These are phyloP conservation scores for Pocillopora damicornis DNA, from an alignment of 64 coral and sea anemone genomes.

Conservation along the genomic window DNA sequence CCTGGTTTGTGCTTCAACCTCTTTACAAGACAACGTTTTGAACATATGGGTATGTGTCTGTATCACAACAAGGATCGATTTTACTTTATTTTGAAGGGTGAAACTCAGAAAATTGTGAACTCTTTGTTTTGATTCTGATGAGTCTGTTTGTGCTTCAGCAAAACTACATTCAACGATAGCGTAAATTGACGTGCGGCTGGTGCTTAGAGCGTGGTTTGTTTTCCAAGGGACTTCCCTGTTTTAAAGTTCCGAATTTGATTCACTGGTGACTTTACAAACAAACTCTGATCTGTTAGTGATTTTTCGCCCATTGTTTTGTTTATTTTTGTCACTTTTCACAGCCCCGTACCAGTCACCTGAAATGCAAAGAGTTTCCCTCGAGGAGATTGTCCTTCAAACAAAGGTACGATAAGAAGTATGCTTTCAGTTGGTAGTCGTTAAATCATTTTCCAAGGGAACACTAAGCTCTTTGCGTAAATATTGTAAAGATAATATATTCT, in stretches of 20 bases:
- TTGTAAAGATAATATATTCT: not conserved
- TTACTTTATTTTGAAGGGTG: too few relatives aligned
- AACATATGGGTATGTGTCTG: conserved; percentile 63
- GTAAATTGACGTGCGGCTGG: too few relatives aligned
- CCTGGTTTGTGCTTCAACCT: conserved; percentile 81
- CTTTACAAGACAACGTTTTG: conserved; percentile 66
- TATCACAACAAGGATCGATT: not conserved
- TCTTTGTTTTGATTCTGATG: too few relatives aligned
- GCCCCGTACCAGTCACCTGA: conserved; percentile 71
- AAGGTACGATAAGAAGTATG: conserved; percentile 34
- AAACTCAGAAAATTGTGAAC: too few relatives aligned
- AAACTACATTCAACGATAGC: too few relatives aligned
- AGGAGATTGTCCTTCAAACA: conserved; percentile 86
- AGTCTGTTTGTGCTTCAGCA: too few relatives aligned
- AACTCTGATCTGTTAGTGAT: not conserved
- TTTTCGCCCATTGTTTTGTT: not conserved
- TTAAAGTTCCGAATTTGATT: too few relatives aligned
- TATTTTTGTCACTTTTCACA: conserved; percentile 12
- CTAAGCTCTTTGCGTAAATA: not conserved
- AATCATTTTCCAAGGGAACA: not conserved
- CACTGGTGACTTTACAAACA: too few relatives aligned
- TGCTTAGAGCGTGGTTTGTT: too few relatives aligned
- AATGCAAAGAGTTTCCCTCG: conserved; percentile 76
- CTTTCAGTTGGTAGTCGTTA: not conserved
- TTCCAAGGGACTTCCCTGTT: too few relatives aligned